Base-by-base conservation (phyloP, 92 coral and sea anemone genomes). In the Galaxea fascicularis region DNA sequence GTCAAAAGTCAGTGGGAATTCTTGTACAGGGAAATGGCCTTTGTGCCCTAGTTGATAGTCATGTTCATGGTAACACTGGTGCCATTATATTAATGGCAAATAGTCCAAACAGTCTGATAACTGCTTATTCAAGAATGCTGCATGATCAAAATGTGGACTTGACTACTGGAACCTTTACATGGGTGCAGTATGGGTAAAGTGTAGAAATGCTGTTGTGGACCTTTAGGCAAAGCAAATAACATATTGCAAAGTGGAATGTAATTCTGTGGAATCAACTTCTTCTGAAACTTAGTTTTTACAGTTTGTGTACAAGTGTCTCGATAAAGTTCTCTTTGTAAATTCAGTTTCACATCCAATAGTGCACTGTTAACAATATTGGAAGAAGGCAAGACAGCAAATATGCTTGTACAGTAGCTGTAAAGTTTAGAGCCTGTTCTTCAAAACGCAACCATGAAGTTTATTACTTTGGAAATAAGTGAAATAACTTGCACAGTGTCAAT, bases 251-350 rank as follows among this genome's bases (percentile, higher is more conserved):
- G 28, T 24, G 70, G 70, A 22, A 9, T 12, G 54, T 47, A 47
- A 47, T 47, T 47, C 54, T 18, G 31, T 9, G 25, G 1, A 70
- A 9, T 13, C 51, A 70, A 35, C 66, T 21, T 60, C 66, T 60
- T 18, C 66, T 59, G 65, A 59, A 59, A 22, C 21, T 22, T 22
- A 59, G 26, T 18, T 59, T 59, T 59, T 22, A 47, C 65, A 59
- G 7, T 59, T 59, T 59, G 65, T 59, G 65, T 22, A 59, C 65
- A 17, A 59, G 65, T 59, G 26, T 59, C 65, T 59, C 65, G n/a
- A n/a, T n/a, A n/a, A 59, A 22, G 25, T 59, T 17, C 22, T 59
- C 65, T 59, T n/a, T 59, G 65, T 59, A 59, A 59, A 59, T 59
- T 17, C 65, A 59, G 21, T 22, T 59, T 59, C 65, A 17, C 65